Evolutionary conservation across 2,797 vertebrate species (phyloP), one percentile per base, ranked within the genome.

Genomic region (Pangasius djambal): DNA sequence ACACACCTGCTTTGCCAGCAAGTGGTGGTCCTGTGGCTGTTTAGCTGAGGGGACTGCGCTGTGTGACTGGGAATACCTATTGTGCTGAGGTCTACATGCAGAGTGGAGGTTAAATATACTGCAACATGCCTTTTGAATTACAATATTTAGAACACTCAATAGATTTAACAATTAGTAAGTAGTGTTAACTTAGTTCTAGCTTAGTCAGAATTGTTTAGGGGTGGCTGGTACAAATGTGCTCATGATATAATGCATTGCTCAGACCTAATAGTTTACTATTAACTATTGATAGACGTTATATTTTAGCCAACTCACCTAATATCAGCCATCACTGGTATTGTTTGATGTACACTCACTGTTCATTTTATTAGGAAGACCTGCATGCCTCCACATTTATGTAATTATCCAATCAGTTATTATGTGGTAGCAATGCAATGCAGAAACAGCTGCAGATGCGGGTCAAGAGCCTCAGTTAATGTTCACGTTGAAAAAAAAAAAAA

Each of bases 1-100:
- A 52, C 69, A 85, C 74, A 88, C 65, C 79, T 88, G 57, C 52
- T 87, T 50, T 87, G 89, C 89, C 88, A 90, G 87, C 79, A 84
- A 70, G 65, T 65, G 72, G 74, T 89, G 44, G 74, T 87, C 48
- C 82, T 81, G n/a, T 48, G 48, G 48, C 59, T 78, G 52, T 81
- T 78, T n/a, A 74, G 37, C 55, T 8, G 50, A 82, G 65, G 82
- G 15, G 63, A n/a, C 31, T n/a, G 13, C 40, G 8, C 44, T 40
- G 78, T 37, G 18, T 2, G 55, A 81, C 78, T 44, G 83, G 57
- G 44, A 63, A n/a, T 78, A 87, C 72, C 65, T 69, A 50, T 40
- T 63, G 63, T 86, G 50, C 67, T 31, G 15, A 82, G 28, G 59
- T 79, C 72, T 74, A 28, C 37, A 31, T 86, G 70, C 63, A 69